These are phyloP conservation scores for Plecturocebus donacophilus DNA, from an alignment of 2,113 vertebrate genomes.

Conservation along the genomic window DNA sequence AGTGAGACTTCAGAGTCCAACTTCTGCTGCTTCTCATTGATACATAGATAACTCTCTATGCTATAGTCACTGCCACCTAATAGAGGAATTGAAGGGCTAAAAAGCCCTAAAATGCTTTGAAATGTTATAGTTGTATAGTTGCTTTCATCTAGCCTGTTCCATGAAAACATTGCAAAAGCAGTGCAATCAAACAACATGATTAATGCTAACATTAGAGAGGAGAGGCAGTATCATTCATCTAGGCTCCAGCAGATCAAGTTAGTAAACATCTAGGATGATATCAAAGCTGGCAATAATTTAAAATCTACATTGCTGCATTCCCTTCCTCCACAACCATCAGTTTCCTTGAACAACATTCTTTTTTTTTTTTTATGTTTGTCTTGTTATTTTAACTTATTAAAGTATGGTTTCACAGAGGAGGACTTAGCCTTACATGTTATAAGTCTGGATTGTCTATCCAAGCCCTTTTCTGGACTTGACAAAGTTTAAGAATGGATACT, in stretches of 20 bases:
- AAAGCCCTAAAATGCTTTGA: slow-evolving; percentile 39
- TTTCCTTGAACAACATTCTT: neutral
- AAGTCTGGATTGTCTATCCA: neutral
- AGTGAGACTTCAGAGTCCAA: neutral
- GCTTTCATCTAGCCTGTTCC: neutral
- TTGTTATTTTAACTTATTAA: neutral
- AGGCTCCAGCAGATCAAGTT: neutral
- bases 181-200: neutral
- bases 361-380: neutral
- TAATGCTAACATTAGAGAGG: neutral
- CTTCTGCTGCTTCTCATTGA: neutral
- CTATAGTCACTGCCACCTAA: neutral
- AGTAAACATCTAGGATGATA: neutral
- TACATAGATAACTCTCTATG: neutral
- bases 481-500: neutral
- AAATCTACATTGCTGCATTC: neutral
- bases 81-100: neutral
- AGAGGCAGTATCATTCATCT: too few species aligned
- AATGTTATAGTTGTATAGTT: neutral
- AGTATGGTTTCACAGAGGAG: neutral
- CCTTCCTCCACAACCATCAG: neutral
- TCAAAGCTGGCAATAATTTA: neutral
- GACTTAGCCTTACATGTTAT: neutral
- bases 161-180: neutral
- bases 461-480: neutral